phyloP scores from a whole-genome alignment of 2,888 invertebrate genomes.

The Calephelis perditalis region DNA sequence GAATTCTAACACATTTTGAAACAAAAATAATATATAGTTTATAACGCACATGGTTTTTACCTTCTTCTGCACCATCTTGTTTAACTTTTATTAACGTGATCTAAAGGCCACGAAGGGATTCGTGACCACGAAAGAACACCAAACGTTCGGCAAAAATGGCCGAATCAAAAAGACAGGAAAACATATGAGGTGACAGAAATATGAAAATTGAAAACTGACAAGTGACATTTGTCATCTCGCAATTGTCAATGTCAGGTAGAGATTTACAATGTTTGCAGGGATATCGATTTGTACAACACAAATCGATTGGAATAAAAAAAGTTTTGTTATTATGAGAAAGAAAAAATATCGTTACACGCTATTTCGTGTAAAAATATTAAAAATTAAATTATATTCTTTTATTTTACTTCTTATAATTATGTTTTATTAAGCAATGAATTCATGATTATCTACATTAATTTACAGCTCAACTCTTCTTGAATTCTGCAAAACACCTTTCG shows the following conservation, averaged over 20 bases:
- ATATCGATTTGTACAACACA: too few relatives aligned
- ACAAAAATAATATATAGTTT: conserved; percentile 51
- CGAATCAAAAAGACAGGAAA: conserved; percentile 59
- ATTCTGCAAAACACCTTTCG: too few relatives aligned
- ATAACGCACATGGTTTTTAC: conserved; percentile 74
- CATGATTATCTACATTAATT: too few relatives aligned
- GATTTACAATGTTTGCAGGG: too few relatives aligned
- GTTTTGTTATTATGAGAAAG: too few relatives aligned
- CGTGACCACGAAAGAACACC: conserved; percentile 67
- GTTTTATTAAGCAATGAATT: too few relatives aligned
- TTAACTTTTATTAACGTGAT: conserved; percentile 63
- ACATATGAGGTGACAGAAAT: conserved; percentile 22
- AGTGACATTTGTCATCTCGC: conserved; percentile 15
- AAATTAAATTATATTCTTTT: too few relatives aligned
- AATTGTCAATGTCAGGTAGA: conserved; percentile 5
- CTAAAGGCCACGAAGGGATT: conserved; percentile 71
- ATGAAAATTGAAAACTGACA: conserved; percentile 17
- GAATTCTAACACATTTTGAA: conserved; percentile 21
- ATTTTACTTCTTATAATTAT: too few relatives aligned
- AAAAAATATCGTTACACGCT: too few relatives aligned
- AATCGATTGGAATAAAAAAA: too few relatives aligned
- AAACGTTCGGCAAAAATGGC: conserved; percentile 74
- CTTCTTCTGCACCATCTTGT: conserved; percentile 79
- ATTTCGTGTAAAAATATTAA: too few relatives aligned
- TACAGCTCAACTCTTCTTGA: too few relatives aligned